Base-by-base conservation (phyloP, 2,888 invertebrate species). In the Drosophila pegasa region DNA sequence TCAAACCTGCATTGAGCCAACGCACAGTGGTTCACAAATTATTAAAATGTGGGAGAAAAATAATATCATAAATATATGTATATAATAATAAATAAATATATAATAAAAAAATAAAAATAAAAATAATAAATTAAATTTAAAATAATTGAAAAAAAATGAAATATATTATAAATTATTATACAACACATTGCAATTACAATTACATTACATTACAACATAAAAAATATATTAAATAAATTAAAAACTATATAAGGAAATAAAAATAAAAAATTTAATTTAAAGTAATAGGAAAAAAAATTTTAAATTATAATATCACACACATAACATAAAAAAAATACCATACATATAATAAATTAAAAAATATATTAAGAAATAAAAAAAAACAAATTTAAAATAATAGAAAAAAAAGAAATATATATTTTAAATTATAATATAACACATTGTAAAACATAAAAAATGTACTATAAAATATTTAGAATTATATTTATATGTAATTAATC, bases 21-120 rank as follows among this genome's bases (percentile, higher is more conserved):
- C 2, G 47, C 45, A 73, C 74, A 59, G 6, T 78, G 78, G 37
- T 33, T 37, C 5, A 1, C 5, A 4, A 40, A 2, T n/a, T 8
- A 22, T 50, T 35, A n/a, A 16, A n/a, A 51, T 9, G 0, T 14
- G n/a, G n/a, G n/a, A 22, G 12, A 1, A 4, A 1, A 25, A 12
- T n/a, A n/a, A n/a, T n/a, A n/a, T n/a, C n/a, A n/a, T n/a, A 22
- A 29, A 41, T 41, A 14, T 9, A 22, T 12, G 12, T 25, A 16
- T 14, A 10, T 16, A 6, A 6, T n/a, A n/a, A n/a, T n/a, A n/a
- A n/a, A n/a, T n/a, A n/a, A n/a, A n/a, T n/a, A n/a, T n/a, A n/a
- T n/a, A n/a, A n/a, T n/a, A n/a, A n/a, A n/a, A n/a, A n/a, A n/a
- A n/a, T n/a, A n/a, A n/a, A 20, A 35, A 14, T 16, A 8, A 25